phyloP scores from a whole-genome alignment of 1,140 invertebrate species.

The Ridgeia piscesae region DNA sequence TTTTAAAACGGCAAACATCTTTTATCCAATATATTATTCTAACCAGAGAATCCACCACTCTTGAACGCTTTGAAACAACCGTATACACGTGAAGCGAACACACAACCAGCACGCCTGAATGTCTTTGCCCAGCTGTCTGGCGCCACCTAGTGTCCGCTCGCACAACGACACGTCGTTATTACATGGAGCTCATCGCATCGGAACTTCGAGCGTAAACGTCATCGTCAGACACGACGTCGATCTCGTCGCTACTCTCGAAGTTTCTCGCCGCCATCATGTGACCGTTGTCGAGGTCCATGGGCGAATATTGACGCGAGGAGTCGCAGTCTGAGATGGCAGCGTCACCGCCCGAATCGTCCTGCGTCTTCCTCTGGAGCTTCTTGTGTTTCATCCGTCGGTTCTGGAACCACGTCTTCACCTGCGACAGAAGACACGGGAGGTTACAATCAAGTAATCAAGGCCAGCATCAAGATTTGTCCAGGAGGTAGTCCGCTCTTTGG shows the following conservation, averaged over 20 bases:
- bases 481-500: too few relatives aligned
- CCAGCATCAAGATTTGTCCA: too few relatives aligned
- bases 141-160: background rate
- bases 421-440: conserved; percentile 8
- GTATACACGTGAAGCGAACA: background rate
- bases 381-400: conserved; percentile 97
- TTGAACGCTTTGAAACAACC: background rate
- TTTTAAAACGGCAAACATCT: background rate
- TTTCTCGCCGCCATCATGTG: conserved; percentile 3
- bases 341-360: conserved; percentile 55
- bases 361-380: conserved; percentile 81
- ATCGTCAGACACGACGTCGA: conserved; percentile 15
- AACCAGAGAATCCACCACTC: background rate
- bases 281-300: background rate
- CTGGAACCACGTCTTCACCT: conserved; percentile 98
- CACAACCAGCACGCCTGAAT: background rate
- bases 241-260: conserved; percentile 5
- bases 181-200: too few relatives aligned
- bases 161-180: too few relatives aligned
- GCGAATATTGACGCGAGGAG: conserved; percentile 9
- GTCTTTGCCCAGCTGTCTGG: too few relatives aligned
- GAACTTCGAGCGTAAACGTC: background rate
- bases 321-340: conserved; percentile 13
- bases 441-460: too few relatives aligned
- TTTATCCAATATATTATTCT: background rate